Evolutionary conservation across 2,113 vertebrate species (phyloP), one percentile per base, ranked within the genome.

Genomic region (Meleagris gallopavo): DNA sequence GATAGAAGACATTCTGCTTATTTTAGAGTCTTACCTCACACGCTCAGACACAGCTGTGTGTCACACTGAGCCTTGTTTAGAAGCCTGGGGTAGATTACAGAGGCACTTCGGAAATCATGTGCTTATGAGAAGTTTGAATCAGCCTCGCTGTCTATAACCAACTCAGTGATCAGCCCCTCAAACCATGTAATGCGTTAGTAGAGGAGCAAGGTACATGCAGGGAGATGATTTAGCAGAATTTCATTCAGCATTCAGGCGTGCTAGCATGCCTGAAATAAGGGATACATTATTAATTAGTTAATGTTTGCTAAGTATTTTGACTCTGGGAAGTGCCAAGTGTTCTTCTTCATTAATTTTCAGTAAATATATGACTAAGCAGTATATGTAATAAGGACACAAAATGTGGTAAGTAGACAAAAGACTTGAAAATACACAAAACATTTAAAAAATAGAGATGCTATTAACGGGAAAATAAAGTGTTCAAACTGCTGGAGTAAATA

Each of bases 241-340:
- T 91, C 90, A 83, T 54, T 94, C 65, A 2, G 71, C 90, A 93
- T 95, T 94, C 92, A 95, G 92, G 86, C 88, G 86, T 88, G 94
- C 58, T 94, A 95, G 67, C 88, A 94, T 79, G 90, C 82, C 90
- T 97, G 85, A 93, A 96, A 86, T 86, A 92, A 95, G 65, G 67
- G 84, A 96, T 97, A 75, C 86, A 96, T 97, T 97, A 96, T 97
- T 97, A 97, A 97, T 97, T 94, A 91, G 86, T 83, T 95, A 96
- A 96, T 96, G 91, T 97, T 96, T 95, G 88, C 78, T 90, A 95
- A 95, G 83, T 83, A 91, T 94, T 93, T 93, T 85, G 72, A 95
- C 78, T 94, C 90, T 67, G 60, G 55, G 91, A 94, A 4, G 25
- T 76, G 84, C 86, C 86, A 96, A 95, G 61, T 86, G 54, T 45